These are phyloP conservation scores for Halocynthia roretzi DNA, from an alignment of 23 tunicate genomes.

Conservation along the genomic window DNA sequence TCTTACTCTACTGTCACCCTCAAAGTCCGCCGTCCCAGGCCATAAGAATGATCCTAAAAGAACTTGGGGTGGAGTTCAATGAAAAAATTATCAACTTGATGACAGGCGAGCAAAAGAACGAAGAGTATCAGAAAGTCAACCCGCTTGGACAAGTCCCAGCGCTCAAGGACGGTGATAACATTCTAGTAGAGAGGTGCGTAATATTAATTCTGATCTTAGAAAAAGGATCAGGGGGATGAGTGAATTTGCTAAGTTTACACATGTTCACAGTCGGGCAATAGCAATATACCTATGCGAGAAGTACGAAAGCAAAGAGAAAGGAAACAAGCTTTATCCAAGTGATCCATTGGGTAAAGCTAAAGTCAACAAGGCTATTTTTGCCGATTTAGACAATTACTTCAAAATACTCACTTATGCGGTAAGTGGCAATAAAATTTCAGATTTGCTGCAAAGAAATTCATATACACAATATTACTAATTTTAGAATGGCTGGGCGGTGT, in stretches of 20 bases:
- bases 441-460: no score
- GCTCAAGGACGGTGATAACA: constrained; percentile 15
- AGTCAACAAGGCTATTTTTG: no score
- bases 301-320: constrained; percentile 12
- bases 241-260: no score
- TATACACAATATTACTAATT: no score
- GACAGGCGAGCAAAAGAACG: constrained; percentile 14
- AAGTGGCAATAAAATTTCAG: no score
- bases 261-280: constrained; percentile 10
- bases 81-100: constrained; percentile 16
- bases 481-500: no score
- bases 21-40: constrained; percentile 36
- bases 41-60: constrained; percentile 24
- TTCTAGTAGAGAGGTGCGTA: constrained; percentile 12
- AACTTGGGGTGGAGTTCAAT: constrained; percentile 13
- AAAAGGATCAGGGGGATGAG: not conserved
- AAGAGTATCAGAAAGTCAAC: constrained; percentile 17
- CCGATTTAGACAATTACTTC: no score
- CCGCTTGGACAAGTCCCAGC: constrained; percentile 36
- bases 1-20: constrained; percentile 20
- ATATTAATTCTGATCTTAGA: not conserved
- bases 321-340: constrained; percentile 9
- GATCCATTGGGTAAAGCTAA: not conserved
- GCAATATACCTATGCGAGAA: constrained; percentile 14
- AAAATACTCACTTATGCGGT: no score